Conservation (phyloP, 2,113 vertebrate genomes). For the Oxyruncus cristatus region DNA sequence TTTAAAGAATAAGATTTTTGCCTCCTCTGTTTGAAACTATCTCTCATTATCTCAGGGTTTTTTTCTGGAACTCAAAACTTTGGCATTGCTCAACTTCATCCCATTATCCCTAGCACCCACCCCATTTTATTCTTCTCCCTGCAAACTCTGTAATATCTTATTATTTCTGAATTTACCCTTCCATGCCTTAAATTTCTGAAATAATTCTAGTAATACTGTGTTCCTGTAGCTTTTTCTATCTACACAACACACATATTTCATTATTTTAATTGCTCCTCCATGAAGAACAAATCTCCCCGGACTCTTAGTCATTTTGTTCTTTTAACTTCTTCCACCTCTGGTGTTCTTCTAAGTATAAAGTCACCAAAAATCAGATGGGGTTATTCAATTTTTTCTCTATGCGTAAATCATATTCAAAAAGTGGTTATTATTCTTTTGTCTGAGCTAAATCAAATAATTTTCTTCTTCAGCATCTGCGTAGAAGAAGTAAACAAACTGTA, state of each 20-base stretch:
- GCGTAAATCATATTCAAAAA: background rate
- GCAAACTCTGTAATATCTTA: background rate
- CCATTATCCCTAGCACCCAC: background rate
- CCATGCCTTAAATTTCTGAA: background rate
- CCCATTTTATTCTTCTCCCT: background rate
- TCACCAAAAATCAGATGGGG: background rate
- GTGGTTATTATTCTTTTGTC: background rate
- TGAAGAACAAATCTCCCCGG: background rate
- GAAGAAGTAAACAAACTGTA: background rate
- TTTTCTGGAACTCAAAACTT: background rate
- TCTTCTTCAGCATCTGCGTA: background rate
- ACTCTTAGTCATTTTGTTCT: background rate
- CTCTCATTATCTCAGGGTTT: rapidly evolving
- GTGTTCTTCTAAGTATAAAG: background rate
- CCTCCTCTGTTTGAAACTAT: background rate
- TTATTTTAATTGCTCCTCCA: background rate
- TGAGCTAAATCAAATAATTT: background rate
- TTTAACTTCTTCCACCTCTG: background rate
- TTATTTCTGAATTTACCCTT: background rate
- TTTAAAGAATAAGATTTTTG: background rate
- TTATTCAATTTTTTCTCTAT: background rate
- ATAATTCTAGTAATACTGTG: background rate
- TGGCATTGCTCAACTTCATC: background rate
- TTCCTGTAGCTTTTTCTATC: background rate
- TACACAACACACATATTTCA: background rate